Base-by-base conservation (phyloP, 2,888 invertebrate genomes). In the Schrankia costaestrigalis region DNA sequence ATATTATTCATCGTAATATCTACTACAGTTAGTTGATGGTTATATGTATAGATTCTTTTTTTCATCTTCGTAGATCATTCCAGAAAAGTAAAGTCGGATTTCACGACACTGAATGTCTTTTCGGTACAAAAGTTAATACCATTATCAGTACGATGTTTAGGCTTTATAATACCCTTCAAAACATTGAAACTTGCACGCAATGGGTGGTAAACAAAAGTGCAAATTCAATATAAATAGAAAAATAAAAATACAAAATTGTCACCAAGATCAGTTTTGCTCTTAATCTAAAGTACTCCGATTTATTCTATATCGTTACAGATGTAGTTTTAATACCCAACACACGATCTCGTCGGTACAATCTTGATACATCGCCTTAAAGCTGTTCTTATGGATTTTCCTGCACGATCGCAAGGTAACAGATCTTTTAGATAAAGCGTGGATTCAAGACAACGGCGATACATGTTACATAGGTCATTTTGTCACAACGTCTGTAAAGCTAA, bases 291-390 rank as follows among this genome's bases (percentile, higher is more conserved):
- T 24, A 26, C 38, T 29, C 17, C 29, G 26, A 25, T 15, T 24
- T 21, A 36, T 25, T 38, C 26, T 19, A 8, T 29, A 34, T 19
- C 25, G 26, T 31, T 36, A 41, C 28, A 34, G 30, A 46, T 44
- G 38, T 49, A 26, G 38, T 44, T 67, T 76, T 76, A 78, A 78
- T 78, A 68, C 73, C 46, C 64, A 40, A 56, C 52, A 63, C 80
- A 81, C 79, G 81, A 78, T 59, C 74, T 71, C 47, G 51, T 59
- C 49, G 53, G 26, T 37, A 65, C 63, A 63, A 78, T 74, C 71
- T 71, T 71, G 71, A 77, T 74, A 62, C 59, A 52, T 50, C 47
- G 31, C 21, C 36, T 47, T 46, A 49, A 48, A 48, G 46, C 45
- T 49, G 35, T 41, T 46, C 35, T 50, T 41, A 53, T 39, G 56